Base-by-base conservation (phyloP, 2,113 vertebrate genomes). In the Holacanthus passer region DNA sequence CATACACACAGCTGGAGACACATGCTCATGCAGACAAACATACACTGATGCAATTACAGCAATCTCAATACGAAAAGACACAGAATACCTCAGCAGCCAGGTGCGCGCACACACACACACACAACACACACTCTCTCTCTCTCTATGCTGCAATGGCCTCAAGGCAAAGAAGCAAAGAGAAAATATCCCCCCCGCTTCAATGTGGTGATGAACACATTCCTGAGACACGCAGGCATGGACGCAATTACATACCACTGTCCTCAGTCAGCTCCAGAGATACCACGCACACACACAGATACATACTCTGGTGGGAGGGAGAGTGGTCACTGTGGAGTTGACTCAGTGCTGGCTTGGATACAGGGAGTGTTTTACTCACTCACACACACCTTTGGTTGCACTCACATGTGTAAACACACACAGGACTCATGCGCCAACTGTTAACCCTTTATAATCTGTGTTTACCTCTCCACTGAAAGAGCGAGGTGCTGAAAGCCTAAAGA, bases 271-370 rank as follows among this genome's bases (percentile, higher is more conserved):
- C 32, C 39, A 45, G 19, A 60, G 5, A 5, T 31, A 39, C 27
- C 45, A 50, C 50, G 64, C 58, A 24, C 41, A 48, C 73, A 72
- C 67, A 66, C 58, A 74, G 27, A 35, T 52, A 72, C 67, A 66
- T 52, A 74, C 35, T 27, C 59, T 7, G 31, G 22, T 62, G 32
- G 53, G 53, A 68, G 37, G 39, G 59, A 85, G 48, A 74, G 79
- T 48, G 82, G 87, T 87, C 78, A 82, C 78, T 60, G 76, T 73
- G 65, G 68, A 80, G 87, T 84, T 56, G 59, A 65, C 73, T 81
- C 60, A 39, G 10, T 74, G 79, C 66, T 77, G 87, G 85, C 67
- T 79, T 79, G 56, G 63, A 80, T 77, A 39, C 67, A 65, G 35
- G 66, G 41, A 74, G 47, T 53, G 35, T 63, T 83, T 81, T 35